Percentiles rank a stretch among this genome's conserved stretches.
These are phyloP conservation scores for Ageneiosus marmoratus DNA, from an alignment of 2,113 vertebrate genomes.

Conservation along the genomic window DNA sequence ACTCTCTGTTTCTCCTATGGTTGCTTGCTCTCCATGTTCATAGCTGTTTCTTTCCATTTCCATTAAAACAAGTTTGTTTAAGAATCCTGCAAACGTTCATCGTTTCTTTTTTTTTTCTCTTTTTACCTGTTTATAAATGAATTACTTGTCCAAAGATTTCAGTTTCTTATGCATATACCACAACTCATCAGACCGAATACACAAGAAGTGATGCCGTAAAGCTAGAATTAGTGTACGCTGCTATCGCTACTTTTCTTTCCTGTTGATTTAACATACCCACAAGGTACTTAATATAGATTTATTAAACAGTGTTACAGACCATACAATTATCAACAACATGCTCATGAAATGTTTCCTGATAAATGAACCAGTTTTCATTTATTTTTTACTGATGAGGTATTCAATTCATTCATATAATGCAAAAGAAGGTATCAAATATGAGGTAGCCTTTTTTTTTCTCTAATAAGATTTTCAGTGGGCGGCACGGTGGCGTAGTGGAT, in stretches of 20 bases:
- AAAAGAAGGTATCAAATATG: background rate
- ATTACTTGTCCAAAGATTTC: background rate
- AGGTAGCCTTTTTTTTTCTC: background rate
- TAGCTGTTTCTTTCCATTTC: conserved; percentile 31
- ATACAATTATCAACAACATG: conserved; percentile 17
- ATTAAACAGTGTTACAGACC: background rate
- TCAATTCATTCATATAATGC: background rate
- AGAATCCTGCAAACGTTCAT: conserved; percentile 11
- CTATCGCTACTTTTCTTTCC: background rate
- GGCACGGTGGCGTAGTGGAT: too few species aligned
- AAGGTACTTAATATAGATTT: background rate
- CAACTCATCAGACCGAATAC: background rate
- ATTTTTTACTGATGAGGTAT: conserved; percentile 9
- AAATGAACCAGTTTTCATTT: background rate
- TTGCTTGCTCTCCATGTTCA: conserved; percentile 39
- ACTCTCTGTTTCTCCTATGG: conserved; percentile 11
- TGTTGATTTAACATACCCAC: background rate
- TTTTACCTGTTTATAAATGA: background rate
- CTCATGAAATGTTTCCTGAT: background rate
- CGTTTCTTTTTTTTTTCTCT: conserved; percentile 7
- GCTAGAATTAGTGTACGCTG: background rate
- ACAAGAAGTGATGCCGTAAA: background rate
- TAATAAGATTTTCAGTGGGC: too few species aligned
- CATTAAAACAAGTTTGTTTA: conserved; percentile 46
- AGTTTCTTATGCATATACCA: background rate